Evolutionary conservation across 2,797 vertebrate genomes (phyloP), one percentile per base, ranked within the genome.

Genomic region (Danio aesculapii): DNA sequence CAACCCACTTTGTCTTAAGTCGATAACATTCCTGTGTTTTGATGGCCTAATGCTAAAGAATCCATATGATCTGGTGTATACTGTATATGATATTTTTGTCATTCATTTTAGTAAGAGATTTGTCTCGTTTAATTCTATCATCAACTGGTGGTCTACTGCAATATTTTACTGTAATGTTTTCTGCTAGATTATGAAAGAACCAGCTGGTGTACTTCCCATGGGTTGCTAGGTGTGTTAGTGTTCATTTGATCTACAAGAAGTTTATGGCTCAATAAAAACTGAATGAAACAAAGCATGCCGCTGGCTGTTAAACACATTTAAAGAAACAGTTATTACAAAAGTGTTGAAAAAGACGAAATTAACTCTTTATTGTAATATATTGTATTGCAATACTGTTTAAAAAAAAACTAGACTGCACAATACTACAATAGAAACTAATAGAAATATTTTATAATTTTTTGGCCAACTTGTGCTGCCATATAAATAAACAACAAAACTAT

Each of bases 1-100:
- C 43, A 62, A 84, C 85, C 88, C 77, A 62, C 67, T 68, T 86
- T 84, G 86, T 90, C 87, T 86, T 62, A 8, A 19, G 41, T 55
- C 7, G 7, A 4, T 66, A 50, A 49, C 57, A 89, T 87, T 21
- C 16, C 53, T 0, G 16, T 44, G 16, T 67, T 63, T 58, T 17
- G 62, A 46, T 52, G 14, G 16, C 21, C 41, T 41, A 74, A 61
- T 3, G 12, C 16, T 69, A 75, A 75, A 50, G 14, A 63, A 58
- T 41, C 14, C 46, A 19, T 19, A 47, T 49, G 2, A 47, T 46
- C 41, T 30, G 49, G 63, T 74, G 47, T 75, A 41, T 59, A 41
- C 11, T 13, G 50, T 13, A 78, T 50, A 59, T 19, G 16, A 74
- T 68, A 67, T 58, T n/a, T 68, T 30, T 69, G 14, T 61, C 49